Percentiles rank a stretch among this genome's conserved stretches.
These are phyloP conservation scores for Prionchulus punctatus DNA, from an alignment of 2,888 invertebrate species.

Conservation along the genomic window DNA sequence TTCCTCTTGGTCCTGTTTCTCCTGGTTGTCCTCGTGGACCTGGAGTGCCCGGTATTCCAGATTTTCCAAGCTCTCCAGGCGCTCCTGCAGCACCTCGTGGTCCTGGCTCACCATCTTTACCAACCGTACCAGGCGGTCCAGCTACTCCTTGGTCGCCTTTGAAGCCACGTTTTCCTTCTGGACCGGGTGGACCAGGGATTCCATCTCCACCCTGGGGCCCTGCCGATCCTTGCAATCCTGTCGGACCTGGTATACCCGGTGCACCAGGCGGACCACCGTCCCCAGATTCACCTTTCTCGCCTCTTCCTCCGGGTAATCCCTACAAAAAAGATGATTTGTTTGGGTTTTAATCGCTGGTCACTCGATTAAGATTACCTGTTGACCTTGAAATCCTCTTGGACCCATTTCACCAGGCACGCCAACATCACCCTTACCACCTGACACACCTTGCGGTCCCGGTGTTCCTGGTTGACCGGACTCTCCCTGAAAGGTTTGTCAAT, in stretches of 20 bases:
- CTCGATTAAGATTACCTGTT: constrained; percentile 43
- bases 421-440: constrained; percentile 56
- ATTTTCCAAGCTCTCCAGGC: constrained; percentile 26
- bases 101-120: constrained; percentile 50
- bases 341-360: too few species aligned
- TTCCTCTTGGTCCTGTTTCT: background rate
- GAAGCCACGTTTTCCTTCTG: constrained; percentile 40
- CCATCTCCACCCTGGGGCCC: constrained; percentile 62
- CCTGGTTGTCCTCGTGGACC: constrained; percentile 46
- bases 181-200: constrained; percentile 39
- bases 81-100: constrained; percentile 44
- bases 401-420: constrained; percentile 56
- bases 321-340: too few species aligned
- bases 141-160: constrained; percentile 41
- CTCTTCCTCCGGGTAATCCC: constrained; percentile 48
- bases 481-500: constrained; percentile 4
- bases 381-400: constrained; percentile 52
- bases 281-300: constrained; percentile 65
- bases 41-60: constrained; percentile 31
- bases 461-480: constrained; percentile 4
- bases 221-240: constrained; percentile 57
- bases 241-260: constrained; percentile 56
- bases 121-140: constrained; percentile 51
- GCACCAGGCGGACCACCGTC: constrained; percentile 52
- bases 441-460: constrained; percentile 45